Percentiles rank a stretch among this genome's conserved stretches.
Conservation (phyloP, 2,888 invertebrate genomes). For the Nebria brevicollis region DNA sequence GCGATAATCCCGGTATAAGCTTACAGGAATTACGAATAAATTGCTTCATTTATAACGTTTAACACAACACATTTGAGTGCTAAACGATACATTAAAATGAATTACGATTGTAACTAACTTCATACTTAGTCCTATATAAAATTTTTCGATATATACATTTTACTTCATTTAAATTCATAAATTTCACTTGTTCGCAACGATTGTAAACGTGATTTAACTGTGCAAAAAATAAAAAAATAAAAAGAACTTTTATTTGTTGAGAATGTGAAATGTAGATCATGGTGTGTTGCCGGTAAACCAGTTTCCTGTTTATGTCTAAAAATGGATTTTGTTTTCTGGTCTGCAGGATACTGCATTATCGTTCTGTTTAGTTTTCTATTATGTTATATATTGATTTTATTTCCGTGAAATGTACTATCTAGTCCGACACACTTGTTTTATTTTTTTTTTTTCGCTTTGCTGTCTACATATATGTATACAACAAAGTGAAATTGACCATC, state of each 20-base stretch:
- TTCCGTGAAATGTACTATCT: neutral
- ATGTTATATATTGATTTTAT: neutral
- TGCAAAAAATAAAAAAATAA: too few relatives aligned
- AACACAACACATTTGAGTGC: too few relatives aligned
- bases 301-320: neutral
- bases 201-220: too few relatives aligned
- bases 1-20: neutral
- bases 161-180: too few relatives aligned
- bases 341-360: neutral
- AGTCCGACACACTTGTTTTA: neutral
- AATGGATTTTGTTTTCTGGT: neutral
- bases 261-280: neutral
- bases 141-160: too few relatives aligned
- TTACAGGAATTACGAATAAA: neutral
- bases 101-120: too few relatives aligned
- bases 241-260: too few relatives aligned
- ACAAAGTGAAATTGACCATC: neutral
- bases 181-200: too few relatives aligned
- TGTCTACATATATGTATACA: too few relatives aligned
- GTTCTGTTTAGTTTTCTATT: neutral
- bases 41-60: neutral
- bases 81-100: too few relatives aligned
- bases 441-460: neutral
- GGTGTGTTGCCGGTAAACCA: neutral
- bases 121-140: too few relatives aligned